These are phyloP conservation scores for Drosophila yooni DNA, from an alignment of 2,888 invertebrate species.

Conservation along the genomic window DNA sequence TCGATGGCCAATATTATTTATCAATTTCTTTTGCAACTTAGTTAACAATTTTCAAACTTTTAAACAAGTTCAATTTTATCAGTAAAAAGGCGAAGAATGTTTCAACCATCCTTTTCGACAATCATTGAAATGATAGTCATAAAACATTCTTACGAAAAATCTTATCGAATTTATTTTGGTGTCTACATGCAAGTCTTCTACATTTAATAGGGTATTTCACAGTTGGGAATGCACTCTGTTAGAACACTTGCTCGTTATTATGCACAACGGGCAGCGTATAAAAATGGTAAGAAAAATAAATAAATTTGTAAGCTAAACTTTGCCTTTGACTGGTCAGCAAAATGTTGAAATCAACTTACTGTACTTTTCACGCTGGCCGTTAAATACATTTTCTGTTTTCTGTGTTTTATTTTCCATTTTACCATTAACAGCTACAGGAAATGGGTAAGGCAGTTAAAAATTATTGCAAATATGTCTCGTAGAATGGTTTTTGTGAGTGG, in stretches of 20 bases:
- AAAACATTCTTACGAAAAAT: background rate
- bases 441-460: constrained; percentile 51
- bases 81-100: background rate
- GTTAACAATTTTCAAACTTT: background rate
- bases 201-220: background rate
- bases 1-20: background rate
- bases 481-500: constrained; percentile 33
- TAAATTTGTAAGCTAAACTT: constrained; percentile 44
- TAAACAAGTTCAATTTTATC: background rate
- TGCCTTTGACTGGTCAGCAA: constrained; percentile 51
- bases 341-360: constrained; percentile 70
- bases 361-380: constrained; percentile 55
- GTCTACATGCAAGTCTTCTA: too few species aligned
- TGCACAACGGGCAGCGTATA: constrained; percentile 56
- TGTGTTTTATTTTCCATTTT: constrained; percentile 13
- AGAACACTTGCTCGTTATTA: constrained; percentile 49
- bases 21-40: too few species aligned
- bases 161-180: background rate
- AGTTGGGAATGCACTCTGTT: background rate
- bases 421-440: constrained; percentile 47
- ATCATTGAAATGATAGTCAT: background rate
- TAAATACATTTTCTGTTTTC: constrained; percentile 52
- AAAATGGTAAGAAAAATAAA: constrained; percentile 47
- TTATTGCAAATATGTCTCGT: constrained; percentile 56
- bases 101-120: background rate